Conservation (phyloP, 2,113 vertebrate genomes). For the Semicossyphus pulcher region DNA sequence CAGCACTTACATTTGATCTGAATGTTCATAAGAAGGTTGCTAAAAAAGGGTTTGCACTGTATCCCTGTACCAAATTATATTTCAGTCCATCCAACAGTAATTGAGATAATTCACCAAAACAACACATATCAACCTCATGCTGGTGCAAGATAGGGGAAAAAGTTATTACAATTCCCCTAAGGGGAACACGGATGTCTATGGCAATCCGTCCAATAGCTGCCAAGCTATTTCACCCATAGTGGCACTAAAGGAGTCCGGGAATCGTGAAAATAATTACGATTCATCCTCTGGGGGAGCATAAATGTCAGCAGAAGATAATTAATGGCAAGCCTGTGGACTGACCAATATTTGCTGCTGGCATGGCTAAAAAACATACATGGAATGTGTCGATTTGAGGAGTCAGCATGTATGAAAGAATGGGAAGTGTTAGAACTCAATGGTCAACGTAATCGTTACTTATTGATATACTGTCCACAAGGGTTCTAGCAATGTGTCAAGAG, state of each 20-base stretch:
- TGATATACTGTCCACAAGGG: neutral
- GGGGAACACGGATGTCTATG: neutral
- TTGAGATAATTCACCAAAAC: neutral
- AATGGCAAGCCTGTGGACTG: neutral
- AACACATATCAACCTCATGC: neutral
- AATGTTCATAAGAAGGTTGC: too few relatives aligned
- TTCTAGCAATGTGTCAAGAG: neutral
- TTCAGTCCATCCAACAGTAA: neutral
- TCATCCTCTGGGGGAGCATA: neutral
- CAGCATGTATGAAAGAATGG: neutral
- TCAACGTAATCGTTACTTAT: neutral
- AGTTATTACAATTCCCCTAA: neutral
- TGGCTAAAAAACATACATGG: neutral
- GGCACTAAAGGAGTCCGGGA: neutral
- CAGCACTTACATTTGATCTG: too few relatives aligned
- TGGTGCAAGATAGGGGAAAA: neutral
- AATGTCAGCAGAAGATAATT: neutral
- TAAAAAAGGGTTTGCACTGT: too few relatives aligned
- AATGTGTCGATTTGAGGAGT: neutral
- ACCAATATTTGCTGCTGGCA: neutral
- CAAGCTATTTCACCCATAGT: neutral
- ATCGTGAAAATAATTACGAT: neutral
- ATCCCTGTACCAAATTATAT: too few relatives aligned
- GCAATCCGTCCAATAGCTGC: neutral
- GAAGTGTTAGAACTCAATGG: too few relatives aligned